A percentile compares a stretch with the other conserved stretches of the same genome.
Conservation (phyloP, 2,797 vertebrate genomes). For the Pantherophis alleghaniensis region DNA sequence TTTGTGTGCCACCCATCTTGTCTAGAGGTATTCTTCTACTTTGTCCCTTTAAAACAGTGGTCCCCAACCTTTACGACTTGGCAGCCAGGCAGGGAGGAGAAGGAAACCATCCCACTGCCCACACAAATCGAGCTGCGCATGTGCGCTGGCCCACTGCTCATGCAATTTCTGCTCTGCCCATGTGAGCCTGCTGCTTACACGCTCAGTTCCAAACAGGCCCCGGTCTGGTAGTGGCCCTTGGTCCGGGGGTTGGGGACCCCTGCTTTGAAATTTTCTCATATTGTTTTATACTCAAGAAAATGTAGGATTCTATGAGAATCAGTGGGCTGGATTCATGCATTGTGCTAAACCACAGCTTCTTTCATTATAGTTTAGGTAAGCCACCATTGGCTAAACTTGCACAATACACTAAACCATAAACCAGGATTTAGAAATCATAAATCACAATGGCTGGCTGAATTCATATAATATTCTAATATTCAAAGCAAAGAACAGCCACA, state of each 20-base stretch:
- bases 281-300: neutral
- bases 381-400: neutral
- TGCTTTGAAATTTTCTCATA: neutral
- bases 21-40: neutral
- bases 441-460: neutral
- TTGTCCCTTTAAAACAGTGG: neutral
- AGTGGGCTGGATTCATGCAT: neutral
- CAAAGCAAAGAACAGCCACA: neutral
- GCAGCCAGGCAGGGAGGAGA: neutral
- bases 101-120: neutral
- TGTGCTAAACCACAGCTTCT: neutral
- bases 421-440: neutral
- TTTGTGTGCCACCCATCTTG: neutral
- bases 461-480: neutral
- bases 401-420: neutral
- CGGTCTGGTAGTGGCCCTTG: neutral
- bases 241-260: neutral
- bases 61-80: neutral
- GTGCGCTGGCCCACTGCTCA: neutral
- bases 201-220: neutral
- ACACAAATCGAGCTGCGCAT: neutral
- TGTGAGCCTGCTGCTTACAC: neutral
- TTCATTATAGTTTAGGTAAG: neutral
- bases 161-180: neutral
- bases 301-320: neutral